phyloP scores from a whole-genome alignment of 2,113 vertebrate genomes.

The Odobenus rosmarus region DNA sequence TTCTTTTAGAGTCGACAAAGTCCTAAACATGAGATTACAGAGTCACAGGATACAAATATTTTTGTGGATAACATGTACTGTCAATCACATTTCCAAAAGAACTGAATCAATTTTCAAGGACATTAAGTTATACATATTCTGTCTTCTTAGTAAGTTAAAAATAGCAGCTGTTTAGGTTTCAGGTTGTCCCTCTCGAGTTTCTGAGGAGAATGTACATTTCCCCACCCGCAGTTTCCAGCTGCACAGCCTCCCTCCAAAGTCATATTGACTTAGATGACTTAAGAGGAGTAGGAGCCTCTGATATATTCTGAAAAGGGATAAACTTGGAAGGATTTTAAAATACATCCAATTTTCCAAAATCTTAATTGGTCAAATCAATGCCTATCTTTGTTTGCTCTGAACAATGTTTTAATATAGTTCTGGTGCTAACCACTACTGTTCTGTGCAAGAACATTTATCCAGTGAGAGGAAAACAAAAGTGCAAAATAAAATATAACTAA shows the following conservation, averaged over 20 bases:
- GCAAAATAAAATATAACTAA: background rate
- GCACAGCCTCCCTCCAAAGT: background rate
- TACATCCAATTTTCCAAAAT: background rate
- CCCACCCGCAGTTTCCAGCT: background rate
- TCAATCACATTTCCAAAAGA: background rate
- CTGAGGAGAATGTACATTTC: background rate
- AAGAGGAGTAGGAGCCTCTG: background rate
- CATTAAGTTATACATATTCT: background rate
- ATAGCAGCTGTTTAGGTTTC: background rate
- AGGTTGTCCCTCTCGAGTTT: background rate
- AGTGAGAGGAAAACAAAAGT: background rate
- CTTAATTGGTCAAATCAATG: background rate
- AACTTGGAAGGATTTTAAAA: background rate
- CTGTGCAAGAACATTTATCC: background rate
- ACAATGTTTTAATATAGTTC: background rate
- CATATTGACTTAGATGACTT: background rate
- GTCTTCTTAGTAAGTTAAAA: background rate
- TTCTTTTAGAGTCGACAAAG: background rate
- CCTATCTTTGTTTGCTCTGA: background rate
- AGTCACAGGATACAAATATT: background rate
- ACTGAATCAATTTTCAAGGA: background rate
- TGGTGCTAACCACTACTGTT: background rate
- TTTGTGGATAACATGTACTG: background rate
- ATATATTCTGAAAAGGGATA: background rate
- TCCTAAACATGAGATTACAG: background rate